Percentiles rank a stretch among this genome's conserved stretches.
phyloP scores from a whole-genome alignment of 2,113 vertebrate genomes.

The Centrocercus urophasianus region DNA sequence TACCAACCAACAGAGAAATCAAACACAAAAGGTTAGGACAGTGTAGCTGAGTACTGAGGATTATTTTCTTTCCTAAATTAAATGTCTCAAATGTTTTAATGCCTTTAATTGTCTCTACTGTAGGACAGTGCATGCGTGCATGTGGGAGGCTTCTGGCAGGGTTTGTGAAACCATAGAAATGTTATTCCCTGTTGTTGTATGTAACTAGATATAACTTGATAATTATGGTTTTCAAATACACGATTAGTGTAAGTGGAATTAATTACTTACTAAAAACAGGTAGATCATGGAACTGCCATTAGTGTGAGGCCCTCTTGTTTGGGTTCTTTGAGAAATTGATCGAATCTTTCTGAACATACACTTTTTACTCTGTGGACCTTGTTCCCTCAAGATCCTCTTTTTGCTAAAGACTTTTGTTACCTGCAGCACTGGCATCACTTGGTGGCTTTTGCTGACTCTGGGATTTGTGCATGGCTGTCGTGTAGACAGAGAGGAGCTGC shows the following conservation, averaged over 20 bases:
- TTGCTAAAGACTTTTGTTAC: background rate
- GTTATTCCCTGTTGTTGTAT: constrained; percentile 51
- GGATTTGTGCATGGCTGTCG: background rate
- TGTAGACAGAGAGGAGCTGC: background rate
- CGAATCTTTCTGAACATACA: background rate
- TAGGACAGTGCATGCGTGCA: background rate
- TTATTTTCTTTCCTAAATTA: background rate
- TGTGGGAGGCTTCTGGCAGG: constrained; percentile 2
- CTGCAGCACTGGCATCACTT: background rate
- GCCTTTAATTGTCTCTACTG: background rate
- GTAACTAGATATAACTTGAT: constrained; percentile 64
- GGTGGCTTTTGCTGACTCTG: background rate
- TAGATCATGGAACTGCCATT: background rate
- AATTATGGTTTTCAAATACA: constrained; percentile 63
- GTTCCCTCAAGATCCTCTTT: background rate
- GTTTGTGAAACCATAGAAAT: constrained; percentile 33
- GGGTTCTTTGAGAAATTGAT: background rate
- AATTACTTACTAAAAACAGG: constrained; percentile 26
- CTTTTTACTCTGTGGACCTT: background rate
- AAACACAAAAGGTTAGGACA: background rate
- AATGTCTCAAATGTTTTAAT: background rate
- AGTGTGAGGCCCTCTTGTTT: background rate
- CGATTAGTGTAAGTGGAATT: constrained; percentile 64
- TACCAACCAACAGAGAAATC: background rate
- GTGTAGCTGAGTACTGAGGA: background rate